Evolutionary conservation across 1,140 invertebrate species (phyloP).

Genomic region (Zaprionus nigranus): DNA sequence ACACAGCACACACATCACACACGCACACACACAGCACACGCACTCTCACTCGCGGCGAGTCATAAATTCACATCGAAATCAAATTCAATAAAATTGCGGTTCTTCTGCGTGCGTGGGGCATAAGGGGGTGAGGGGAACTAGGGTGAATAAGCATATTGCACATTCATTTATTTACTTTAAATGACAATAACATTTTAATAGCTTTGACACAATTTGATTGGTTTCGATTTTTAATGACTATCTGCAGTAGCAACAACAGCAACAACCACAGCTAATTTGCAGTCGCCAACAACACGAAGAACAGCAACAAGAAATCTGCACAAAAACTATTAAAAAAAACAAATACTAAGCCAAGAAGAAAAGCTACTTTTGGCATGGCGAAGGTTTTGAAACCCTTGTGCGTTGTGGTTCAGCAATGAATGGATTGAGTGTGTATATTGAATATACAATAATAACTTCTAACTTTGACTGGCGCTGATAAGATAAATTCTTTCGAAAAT

Average conservation of each 20-base stretch:
- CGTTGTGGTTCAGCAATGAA: too few relatives aligned
- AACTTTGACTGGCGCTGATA: too few relatives aligned
- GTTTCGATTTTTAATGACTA: conserved; percentile 61
- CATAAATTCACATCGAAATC: conserved; percentile 58
- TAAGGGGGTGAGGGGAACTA: not conserved
- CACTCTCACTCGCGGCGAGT: conserved; percentile 20
- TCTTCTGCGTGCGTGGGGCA: not conserved
- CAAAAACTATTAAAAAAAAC: not conserved
- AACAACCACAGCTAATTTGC: conserved; percentile 25
- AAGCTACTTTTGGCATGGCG: too few relatives aligned
- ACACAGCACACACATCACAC: conserved; percentile 3
- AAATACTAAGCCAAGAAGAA: not conserved
- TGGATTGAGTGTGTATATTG: too few relatives aligned
- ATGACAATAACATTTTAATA: conserved; percentile 72
- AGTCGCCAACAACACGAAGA: not conserved
- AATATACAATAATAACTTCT: too few relatives aligned
- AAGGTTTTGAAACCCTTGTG: too few relatives aligned
- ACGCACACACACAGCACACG: not conserved
- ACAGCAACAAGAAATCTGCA: not conserved
- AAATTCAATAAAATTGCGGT: conserved; percentile 28
- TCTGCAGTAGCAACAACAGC: conserved; percentile 6
- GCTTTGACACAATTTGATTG: conserved; percentile 75
- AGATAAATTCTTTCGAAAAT: too few relatives aligned
- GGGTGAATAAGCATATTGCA: conserved; percentile 51
- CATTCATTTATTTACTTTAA: conserved; percentile 65